phyloP scores from a whole-genome alignment of 2,113 vertebrate genomes.

The Brienomyrus brachyistius region DNA sequence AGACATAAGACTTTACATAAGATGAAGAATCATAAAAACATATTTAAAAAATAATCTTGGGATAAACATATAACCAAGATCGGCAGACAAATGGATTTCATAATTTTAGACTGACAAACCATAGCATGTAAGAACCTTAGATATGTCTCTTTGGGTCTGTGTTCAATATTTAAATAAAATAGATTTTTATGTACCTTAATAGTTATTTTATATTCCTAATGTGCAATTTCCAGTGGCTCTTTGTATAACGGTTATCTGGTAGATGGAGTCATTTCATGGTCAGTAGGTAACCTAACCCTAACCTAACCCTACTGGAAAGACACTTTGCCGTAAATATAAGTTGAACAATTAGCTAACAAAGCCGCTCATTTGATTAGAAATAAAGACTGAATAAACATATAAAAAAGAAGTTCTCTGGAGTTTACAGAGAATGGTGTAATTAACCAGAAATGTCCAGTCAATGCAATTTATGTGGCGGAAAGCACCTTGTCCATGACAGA shows the following conservation, averaged over 20 bases:
- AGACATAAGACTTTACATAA: neutral
- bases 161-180: neutral
- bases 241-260: neutral
- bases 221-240: neutral
- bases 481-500: neutral
- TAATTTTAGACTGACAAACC: neutral
- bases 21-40: neutral
- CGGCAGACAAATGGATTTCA: neutral
- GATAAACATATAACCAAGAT: neutral
- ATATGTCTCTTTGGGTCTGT: neutral
- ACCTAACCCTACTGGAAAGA: neutral
- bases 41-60: neutral
- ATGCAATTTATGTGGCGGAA: neutral
- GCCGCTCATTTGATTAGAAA: neutral
- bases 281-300: neutral
- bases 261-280: neutral
- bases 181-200: neutral
- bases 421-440: neutral
- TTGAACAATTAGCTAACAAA: neutral
- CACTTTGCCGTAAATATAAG: neutral
- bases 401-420: neutral
- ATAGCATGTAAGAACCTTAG: neutral
- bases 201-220: neutral
- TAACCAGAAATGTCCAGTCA: neutral
- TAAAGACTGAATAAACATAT: too few relatives aligned